phyloP scores from a whole-genome alignment of 2,113 vertebrate species.

The Tympanuchus pallidicinctus region DNA sequence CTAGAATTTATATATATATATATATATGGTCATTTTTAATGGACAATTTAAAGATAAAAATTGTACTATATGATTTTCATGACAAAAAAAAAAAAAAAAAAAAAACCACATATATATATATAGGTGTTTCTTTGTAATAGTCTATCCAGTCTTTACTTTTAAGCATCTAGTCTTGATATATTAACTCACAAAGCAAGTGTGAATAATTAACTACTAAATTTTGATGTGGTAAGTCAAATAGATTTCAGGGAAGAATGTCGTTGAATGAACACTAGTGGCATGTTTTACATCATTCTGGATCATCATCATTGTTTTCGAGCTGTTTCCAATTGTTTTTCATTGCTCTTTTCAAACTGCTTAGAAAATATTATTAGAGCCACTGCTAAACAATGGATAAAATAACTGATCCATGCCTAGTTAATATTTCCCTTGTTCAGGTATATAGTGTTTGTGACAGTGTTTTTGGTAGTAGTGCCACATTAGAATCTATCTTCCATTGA shows the following conservation, averaged over 20 bases:
- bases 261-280: neutral
- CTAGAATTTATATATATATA: neutral
- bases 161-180: neutral
- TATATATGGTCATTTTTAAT: neutral
- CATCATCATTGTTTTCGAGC: neutral
- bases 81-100: neutral
- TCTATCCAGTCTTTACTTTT: neutral
- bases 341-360: neutral
- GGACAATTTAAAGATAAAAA: neutral
- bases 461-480: neutral
- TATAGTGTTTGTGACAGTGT: neutral
- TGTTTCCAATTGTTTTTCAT: neutral
- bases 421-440: neutral
- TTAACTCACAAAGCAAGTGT: neutral
- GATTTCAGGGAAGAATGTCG: neutral
- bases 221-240: neutral
- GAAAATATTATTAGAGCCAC: neutral
- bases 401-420: neutral
- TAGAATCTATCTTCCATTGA: neutral
- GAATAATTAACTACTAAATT: neutral
- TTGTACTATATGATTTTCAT: neutral
- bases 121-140: neutral
- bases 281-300: neutral
- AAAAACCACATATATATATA: too few species aligned
- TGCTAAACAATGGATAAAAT: conserved; percentile 4